A percentile compares a stretch with the other conserved stretches of the same genome.
phyloP scores from a whole-genome alignment of 2,797 vertebrate genomes.

The Xenops minutus region DNA sequence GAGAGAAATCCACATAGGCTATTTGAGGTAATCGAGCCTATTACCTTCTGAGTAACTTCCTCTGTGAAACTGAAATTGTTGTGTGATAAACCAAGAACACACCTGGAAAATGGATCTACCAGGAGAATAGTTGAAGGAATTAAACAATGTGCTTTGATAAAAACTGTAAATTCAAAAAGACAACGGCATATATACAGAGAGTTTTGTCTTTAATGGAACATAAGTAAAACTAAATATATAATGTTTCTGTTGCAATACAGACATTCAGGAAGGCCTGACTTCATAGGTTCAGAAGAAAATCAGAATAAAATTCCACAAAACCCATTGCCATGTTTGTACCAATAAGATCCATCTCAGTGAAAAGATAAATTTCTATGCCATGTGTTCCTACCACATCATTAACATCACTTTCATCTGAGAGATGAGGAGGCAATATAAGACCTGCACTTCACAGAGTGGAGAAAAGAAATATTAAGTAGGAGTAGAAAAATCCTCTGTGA shows the following conservation, averaged over 20 bases:
- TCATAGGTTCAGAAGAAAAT: not conserved
- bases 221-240: not conserved
- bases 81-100: not conserved
- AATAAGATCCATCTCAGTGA: not conserved
- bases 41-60: not conserved
- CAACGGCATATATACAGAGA: not conserved
- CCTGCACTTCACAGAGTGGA: not conserved
- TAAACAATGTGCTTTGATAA: not conserved
- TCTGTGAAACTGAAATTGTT: not conserved
- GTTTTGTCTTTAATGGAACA: not conserved
- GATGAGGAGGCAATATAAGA: not conserved
- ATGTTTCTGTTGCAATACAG: not conserved
- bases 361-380: not conserved
- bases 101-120: not conserved
- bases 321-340: not conserved
- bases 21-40: not conserved
- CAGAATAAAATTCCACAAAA: not conserved
- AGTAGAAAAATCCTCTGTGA: not conserved
- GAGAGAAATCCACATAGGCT: not conserved
- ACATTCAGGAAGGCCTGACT: not conserved
- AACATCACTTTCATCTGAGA: not conserved
- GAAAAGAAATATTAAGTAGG: not conserved
- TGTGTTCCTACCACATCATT: not conserved
- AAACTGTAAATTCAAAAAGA: not conserved
- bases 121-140: not conserved